Evolutionary conservation across 2,113 vertebrate species (phyloP), one percentile per base, ranked within the genome.

Genomic region (Parus major): DNA sequence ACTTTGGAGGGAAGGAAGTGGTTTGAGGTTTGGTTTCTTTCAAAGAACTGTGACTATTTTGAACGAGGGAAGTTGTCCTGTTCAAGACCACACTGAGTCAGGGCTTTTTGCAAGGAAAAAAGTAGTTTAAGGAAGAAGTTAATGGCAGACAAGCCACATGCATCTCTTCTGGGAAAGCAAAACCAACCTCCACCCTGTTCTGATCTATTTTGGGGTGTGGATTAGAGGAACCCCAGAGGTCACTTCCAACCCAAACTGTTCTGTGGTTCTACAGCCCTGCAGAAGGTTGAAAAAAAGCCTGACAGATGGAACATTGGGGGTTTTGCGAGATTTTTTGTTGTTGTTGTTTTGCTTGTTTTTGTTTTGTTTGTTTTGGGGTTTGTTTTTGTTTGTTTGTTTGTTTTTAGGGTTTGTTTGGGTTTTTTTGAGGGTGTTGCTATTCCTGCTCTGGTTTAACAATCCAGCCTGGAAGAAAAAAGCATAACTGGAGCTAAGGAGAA

Each of bases 121-220:
- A 14, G 22, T 0, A 1, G 8, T 28, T 65, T 9, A 11, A 39
- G 52, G 60, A 5, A 0, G 5, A 15, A 72, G 12, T 66, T 16
- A 39, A 28, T 36, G 68, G 5, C 44, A 66, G 68, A 11, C 10
- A 5, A 64, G 19, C 36, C 60, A 52, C 4, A 0, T 24, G 68
- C 9, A 8, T 10, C 36, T 25, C 86, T 82, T 44, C 60, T 17
- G 77, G 60, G 39, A 44, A 66, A 73, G 39, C 15, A 50, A 52
- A 73, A n/a, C 12, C 52, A 39, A 9, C 52, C 19, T 16, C 23
- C 23, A 6, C 10, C 29, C 57, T 2, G 2, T 1, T 35, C 5
- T 12, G 57, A 21, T 33, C 36, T 52, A 4, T 39, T 81, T 13
- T 59, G 77, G 52, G 22, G 19, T 8, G 28, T 46, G 68, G 60